Conservation (phyloP, 2,113 vertebrate species). For the Emberiza fucata region DNA sequence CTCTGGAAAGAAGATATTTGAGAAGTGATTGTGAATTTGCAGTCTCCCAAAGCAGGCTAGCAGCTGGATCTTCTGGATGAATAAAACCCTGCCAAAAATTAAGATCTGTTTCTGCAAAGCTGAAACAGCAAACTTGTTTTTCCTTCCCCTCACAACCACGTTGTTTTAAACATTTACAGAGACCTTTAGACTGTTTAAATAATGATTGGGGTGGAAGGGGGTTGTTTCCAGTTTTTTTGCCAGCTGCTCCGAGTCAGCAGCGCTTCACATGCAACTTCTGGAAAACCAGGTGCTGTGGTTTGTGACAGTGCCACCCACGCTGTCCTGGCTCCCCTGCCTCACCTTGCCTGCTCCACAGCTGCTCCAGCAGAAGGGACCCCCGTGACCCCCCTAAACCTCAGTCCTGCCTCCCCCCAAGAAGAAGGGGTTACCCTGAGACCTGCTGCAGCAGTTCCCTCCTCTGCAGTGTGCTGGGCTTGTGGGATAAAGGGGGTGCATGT, state of each 20-base stretch:
- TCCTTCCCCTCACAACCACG: constrained; percentile 47
- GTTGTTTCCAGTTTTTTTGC: not conserved
- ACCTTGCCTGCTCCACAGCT: not conserved
- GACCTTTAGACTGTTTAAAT: constrained; percentile 56
- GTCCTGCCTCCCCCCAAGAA: not conserved
- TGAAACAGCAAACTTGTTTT: constrained; percentile 63
- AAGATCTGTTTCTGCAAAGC: constrained; percentile 35
- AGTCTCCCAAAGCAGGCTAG: not conserved
- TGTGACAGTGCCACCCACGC: not conserved
- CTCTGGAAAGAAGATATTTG: constrained; percentile 14
- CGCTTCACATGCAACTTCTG: not conserved
- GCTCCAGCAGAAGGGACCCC: not conserved
- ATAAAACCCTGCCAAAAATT: constrained; percentile 45
- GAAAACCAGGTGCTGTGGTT: not conserved
- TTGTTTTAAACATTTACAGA: constrained; percentile 65
- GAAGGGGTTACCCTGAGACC: not conserved
- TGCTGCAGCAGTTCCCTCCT: not conserved
- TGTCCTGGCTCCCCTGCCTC: not conserved
- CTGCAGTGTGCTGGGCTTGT: not conserved
- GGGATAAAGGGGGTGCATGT: not conserved
- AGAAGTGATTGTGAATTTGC: constrained; percentile 6
- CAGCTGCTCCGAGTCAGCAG: constrained; percentile 29
- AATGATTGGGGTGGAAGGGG: not conserved
- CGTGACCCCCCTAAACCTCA: accelerated
- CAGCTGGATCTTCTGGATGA: constrained; percentile 33